A percentile compares a stretch with the other conserved stretches of the same genome.
These are phyloP conservation scores for Anthopleura xanthogrammica DNA, from an alignment of 92 coral and sea anemone genomes.

Conservation along the genomic window DNA sequence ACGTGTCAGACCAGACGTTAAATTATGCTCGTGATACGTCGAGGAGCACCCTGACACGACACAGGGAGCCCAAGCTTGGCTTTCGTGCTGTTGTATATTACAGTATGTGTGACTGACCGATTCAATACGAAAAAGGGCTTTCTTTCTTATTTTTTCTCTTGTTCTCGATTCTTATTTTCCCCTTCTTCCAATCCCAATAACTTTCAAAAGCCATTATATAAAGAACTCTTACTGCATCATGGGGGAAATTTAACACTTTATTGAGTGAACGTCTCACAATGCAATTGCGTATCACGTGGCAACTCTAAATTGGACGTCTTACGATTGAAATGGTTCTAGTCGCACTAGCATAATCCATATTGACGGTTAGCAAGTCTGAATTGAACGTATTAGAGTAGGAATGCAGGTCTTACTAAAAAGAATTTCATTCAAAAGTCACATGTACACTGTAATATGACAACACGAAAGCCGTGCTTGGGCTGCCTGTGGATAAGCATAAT, in stretches of 20 bases:
- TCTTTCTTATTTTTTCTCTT: background rate
- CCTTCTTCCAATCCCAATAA: too few relatives aligned
- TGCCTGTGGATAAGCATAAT: background rate
- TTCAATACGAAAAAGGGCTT: background rate
- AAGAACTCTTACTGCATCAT: too few relatives aligned
- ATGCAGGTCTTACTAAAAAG: too few relatives aligned
- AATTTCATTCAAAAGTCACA: too few relatives aligned
- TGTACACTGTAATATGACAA: too few relatives aligned
- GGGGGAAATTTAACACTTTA: too few relatives aligned
- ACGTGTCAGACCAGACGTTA: constrained; percentile 27
- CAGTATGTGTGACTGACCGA: background rate
- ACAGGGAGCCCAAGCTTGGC: background rate
- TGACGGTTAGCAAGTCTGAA: background rate
- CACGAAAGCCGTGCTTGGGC: background rate
- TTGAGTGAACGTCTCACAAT: too few relatives aligned
- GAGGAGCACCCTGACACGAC: constrained; percentile 19
- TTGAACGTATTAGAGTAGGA: background rate
- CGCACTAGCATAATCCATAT: too few relatives aligned
- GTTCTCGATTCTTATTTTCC: background rate
- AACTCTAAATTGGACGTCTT: too few relatives aligned
- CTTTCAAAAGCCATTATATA: too few relatives aligned
- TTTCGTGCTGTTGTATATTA: background rate
- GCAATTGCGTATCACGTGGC: too few relatives aligned
- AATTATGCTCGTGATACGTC: constrained; percentile 18
- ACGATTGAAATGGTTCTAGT: too few relatives aligned